A percentile compares a stretch with the other conserved stretches of the same genome.
Conservation (phyloP, 2,888 invertebrate species). For the Stenodema calcarata region DNA sequence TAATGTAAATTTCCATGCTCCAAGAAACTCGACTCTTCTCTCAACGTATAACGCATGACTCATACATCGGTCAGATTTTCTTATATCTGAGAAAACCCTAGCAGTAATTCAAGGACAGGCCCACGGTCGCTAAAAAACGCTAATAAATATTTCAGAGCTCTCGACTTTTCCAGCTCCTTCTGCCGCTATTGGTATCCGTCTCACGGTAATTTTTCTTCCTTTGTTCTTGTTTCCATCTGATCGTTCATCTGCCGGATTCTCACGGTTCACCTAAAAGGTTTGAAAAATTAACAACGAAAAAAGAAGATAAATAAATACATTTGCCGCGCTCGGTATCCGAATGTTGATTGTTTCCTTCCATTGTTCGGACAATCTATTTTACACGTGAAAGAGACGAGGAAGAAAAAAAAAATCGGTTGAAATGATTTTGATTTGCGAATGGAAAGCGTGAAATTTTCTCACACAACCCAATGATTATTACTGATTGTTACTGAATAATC, state of each 20-base stretch:
- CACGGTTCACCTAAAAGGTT: background rate
- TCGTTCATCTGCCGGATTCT: background rate
- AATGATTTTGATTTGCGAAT: too few relatives aligned
- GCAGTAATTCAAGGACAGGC: background rate
- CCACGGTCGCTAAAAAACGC: background rate
- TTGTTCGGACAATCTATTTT: background rate
- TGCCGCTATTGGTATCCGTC: background rate
- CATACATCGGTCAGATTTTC: background rate
- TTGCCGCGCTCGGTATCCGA: background rate
- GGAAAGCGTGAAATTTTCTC: too few relatives aligned
- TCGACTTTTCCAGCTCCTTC: background rate
- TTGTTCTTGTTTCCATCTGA: background rate
- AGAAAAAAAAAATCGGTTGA: too few relatives aligned
- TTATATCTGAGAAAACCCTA: background rate
- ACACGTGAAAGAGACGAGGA: too few relatives aligned
- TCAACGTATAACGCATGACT: background rate
- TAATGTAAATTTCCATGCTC: background rate
- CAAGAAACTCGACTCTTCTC: background rate
- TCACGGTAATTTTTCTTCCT: background rate
- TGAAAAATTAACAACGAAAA: background rate
- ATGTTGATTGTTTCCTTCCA: background rate
- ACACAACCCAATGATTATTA: background rate
- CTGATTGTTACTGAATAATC: too few relatives aligned
- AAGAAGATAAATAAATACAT: background rate
- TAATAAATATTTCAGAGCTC: background rate